Evolutionary conservation across 2,888 invertebrate genomes (phyloP).

Genomic region (Amphipyra tragopoginis): DNA sequence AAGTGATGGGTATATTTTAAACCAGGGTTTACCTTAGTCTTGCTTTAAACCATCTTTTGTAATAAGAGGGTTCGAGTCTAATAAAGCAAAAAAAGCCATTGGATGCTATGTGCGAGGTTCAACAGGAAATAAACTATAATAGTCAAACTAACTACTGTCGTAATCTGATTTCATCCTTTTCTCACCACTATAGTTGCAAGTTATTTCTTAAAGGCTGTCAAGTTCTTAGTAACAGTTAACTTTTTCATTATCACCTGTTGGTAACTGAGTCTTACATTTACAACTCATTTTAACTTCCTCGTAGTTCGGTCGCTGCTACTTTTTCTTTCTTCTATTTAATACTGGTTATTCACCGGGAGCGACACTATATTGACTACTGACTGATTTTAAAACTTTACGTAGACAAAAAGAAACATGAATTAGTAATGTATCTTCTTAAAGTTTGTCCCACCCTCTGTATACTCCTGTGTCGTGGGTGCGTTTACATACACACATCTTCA

Average conservation of each 20-base stretch:
- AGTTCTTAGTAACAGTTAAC: constrained; percentile 49
- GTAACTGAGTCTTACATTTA: constrained; percentile 53
- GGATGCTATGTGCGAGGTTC: neutral
- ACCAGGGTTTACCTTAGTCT: no score
- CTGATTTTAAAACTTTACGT: no score
- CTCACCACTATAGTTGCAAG: constrained; percentile 18
- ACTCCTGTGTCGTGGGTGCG: no score
- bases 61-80: no score
- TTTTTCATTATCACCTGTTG: constrained; percentile 62
- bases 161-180: constrained; percentile 29
- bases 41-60: no score
- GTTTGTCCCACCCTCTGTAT: no score
- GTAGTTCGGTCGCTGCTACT: constrained; percentile 23
- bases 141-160: constrained; percentile 1
- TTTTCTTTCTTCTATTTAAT: constrained; percentile 25
- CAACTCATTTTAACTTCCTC: constrained; percentile 59
- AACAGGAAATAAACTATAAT: neutral
- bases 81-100: no score
- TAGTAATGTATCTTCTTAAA: no score
- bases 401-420: no score
- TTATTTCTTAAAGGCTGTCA: constrained; percentile 43
- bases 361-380: constrained; percentile 1
- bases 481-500: no score
- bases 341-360: constrained; percentile 12
- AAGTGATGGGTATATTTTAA: no score